These are phyloP conservation scores for Nesidiocoris tenuis DNA, from an alignment of 2,888 invertebrate species.

Conservation along the genomic window DNA sequence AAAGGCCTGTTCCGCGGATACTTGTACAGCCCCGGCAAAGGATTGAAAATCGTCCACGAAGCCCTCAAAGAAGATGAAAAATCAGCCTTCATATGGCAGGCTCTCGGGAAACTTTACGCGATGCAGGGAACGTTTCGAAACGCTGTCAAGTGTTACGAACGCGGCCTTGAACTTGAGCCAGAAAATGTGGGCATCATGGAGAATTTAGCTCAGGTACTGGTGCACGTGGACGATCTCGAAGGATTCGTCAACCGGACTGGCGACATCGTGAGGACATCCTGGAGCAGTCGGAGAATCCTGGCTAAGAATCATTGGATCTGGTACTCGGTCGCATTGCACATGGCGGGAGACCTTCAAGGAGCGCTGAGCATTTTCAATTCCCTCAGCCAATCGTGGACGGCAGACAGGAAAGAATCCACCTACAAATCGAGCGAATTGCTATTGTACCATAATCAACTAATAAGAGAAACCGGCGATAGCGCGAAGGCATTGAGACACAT, in stretches of 20 bases:
- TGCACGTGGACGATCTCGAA: constrained; percentile 98
- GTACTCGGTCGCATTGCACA: constrained; percentile 21
- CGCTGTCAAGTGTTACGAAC: constrained; percentile 98
- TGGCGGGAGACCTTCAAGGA: constrained; percentile 65
- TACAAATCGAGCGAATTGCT: constrained; percentile 91
- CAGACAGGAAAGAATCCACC: background rate
- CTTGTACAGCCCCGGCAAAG: constrained; percentile 95
- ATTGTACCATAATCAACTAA: constrained; percentile 93
- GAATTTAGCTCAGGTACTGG: constrained; percentile 94
- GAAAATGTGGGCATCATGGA: constrained; percentile 96
- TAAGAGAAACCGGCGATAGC: constrained; percentile 67
- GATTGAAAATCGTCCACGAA: constrained; percentile 92
- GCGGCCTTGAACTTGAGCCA: constrained; percentile 98
- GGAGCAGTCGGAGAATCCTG: background rate
- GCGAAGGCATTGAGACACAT: constrained; percentile 93
- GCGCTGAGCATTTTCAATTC: constrained; percentile 6
- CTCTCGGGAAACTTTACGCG: constrained; percentile 91
- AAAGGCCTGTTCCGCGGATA: constrained; percentile 97
- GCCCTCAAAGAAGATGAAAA: constrained; percentile 93
- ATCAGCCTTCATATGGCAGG: constrained; percentile 99
- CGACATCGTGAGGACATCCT: constrained; percentile 79
- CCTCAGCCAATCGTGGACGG: background rate
- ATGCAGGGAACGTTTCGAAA: constrained; percentile 99
- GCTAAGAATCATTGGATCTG: constrained; percentile 10
- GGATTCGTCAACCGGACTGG: constrained; percentile 96